phyloP scores from a whole-genome alignment of 2,888 invertebrate genomes.

The Choreutis nemorana region DNA sequence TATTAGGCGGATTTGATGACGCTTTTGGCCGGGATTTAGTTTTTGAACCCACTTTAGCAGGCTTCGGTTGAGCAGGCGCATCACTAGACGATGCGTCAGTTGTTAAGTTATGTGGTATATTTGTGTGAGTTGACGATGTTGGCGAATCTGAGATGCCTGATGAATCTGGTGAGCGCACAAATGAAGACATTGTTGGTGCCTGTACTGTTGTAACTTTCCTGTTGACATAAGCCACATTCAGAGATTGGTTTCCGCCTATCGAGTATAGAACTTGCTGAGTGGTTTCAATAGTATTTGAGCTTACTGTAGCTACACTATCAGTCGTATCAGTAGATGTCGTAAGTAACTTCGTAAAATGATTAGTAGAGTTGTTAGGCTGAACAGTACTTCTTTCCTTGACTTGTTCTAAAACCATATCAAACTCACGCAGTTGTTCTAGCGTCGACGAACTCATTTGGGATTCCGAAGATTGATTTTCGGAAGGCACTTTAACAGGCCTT shows the following conservation, averaged over 20 bases:
- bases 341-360: slow-evolving; percentile 26
- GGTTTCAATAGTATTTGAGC: slow-evolving; percentile 24
- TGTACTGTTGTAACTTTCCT: slow-evolving; percentile 40
- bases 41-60: slow-evolving; percentile 36
- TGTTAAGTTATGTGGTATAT: slow-evolving; percentile 34
- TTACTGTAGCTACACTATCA: slow-evolving; percentile 24
- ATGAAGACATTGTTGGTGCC: slow-evolving; percentile 36
- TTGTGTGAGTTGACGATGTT: slow-evolving; percentile 35
- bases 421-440: slow-evolving; percentile 79
- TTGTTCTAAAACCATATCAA: slow-evolving; percentile 82
- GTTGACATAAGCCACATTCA: slow-evolving; percentile 50
- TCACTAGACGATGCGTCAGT: slow-evolving; percentile 30
- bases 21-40: slow-evolving; percentile 67
- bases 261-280: slow-evolving; percentile 50
- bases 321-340: slow-evolving; percentile 30
- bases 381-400: slow-evolving; percentile 79
- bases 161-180: slow-evolving; percentile 48
- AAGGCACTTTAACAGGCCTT: slow-evolving; percentile 31
- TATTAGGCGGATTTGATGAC: slow-evolving; percentile 59
- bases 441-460: slow-evolving; percentile 78
- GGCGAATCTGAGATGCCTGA: slow-evolving; percentile 41
- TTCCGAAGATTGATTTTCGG: slow-evolving; percentile 49
- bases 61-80: slow-evolving; percentile 24
- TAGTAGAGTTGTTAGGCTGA: slow-evolving; percentile 43
- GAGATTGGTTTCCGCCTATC: slow-evolving; percentile 36